Evolutionary conservation across 1,140 invertebrate species (phyloP).

Genomic region (Drosophila baimaii): DNA sequence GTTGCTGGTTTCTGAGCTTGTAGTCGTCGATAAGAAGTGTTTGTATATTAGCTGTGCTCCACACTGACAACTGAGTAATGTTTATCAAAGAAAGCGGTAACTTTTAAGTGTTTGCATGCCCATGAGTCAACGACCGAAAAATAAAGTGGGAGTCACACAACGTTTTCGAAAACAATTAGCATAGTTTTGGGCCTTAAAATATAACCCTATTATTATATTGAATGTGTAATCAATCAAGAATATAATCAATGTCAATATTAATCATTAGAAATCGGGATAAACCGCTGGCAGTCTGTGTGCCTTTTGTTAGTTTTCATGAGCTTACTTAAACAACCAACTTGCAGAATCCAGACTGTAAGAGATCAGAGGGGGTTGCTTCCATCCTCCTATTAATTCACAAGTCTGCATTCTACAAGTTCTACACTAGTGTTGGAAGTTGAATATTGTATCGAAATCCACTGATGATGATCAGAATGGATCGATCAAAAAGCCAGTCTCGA

Average conservation of each 20-base stretch:
- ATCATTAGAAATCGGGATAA: not conserved
- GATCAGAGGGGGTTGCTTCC: no score
- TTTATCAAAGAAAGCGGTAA: constrained; percentile 44
- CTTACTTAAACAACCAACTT: no score
- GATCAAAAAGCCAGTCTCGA: no score
- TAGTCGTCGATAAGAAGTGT: constrained; percentile 33
- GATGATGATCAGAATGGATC: no score
- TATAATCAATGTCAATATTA: not conserved
- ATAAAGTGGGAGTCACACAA: constrained; percentile 19
- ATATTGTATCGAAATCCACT: no score
- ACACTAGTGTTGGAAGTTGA: no score
- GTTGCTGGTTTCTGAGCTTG: constrained; percentile 17
- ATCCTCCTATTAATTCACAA: no score
- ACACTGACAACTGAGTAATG: constrained; percentile 17
- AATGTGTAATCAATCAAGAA: not conserved
- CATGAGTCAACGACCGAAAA: constrained; percentile 39
- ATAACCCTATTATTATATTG: no score
- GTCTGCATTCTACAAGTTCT: no score
- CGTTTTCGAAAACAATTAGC: not conserved
- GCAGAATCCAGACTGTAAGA: no score
- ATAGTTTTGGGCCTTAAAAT: constrained; percentile 19
- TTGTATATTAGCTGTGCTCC: constrained; percentile 27
- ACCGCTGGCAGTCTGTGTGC: not conserved
- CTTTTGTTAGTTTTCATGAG: not conserved
- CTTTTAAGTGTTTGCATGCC: constrained; percentile 37